phyloP scores from a whole-genome alignment of 1,140 invertebrate species.

The Meloidogyne exigua region DNA sequence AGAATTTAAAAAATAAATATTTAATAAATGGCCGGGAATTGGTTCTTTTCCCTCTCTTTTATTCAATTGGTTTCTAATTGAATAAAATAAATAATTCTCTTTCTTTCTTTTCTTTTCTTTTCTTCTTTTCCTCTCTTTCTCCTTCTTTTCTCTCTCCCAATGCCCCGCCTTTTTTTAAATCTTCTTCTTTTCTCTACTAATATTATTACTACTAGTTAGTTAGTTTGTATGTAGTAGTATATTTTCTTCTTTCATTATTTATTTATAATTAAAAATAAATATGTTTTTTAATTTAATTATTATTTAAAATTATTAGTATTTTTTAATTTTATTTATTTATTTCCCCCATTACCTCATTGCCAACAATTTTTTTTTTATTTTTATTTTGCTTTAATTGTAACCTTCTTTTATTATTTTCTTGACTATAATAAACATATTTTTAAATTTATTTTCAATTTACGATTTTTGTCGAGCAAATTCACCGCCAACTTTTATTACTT shows the following conservation, averaged over 20 bases:
- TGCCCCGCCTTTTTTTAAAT: no score
- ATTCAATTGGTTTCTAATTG: neutral
- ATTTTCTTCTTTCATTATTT: no score
- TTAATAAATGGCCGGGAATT: neutral
- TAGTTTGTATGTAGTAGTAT: no score
- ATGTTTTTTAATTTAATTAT: no score
- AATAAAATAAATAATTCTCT: neutral
- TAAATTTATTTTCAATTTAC: neutral
- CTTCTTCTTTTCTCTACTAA: no score
- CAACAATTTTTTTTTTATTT: neutral
- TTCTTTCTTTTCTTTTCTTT: neutral
- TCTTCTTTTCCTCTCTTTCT: neutral
- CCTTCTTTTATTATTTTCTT: neutral
- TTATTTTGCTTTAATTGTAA: neutral
- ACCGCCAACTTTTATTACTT: neutral
- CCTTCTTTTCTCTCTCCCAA: no score
- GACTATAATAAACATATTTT: neutral
- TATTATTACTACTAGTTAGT: no score
- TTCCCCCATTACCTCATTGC: neutral
- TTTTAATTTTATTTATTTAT: no score
- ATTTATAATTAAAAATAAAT: no score
- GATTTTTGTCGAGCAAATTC: neutral
- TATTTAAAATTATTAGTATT: neutral
- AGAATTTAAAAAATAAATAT: neutral
- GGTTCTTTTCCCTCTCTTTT: neutral